Evolutionary conservation across 1,140 invertebrate genomes (phyloP), one percentile per base, ranked within the genome.

Genomic region (Belonocnema kinseyi): DNA sequence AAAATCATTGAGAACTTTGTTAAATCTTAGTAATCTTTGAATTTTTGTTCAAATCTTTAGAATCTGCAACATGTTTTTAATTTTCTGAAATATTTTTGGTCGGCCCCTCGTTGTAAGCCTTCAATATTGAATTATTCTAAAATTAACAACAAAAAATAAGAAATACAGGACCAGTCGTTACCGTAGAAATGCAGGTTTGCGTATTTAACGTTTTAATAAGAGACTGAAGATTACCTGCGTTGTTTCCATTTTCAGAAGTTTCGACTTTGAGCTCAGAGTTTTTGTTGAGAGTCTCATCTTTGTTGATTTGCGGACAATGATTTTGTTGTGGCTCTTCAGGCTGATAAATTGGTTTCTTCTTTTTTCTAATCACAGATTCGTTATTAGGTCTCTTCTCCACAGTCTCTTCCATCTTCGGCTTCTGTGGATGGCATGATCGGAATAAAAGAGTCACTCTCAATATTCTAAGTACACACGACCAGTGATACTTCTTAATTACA

Each of bases 331-430:
- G 71, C 40, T 82, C 81, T 17, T 83, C 78, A 0, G 54, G 17
- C 13, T 56, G 76, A 72, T 82, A 72, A 74, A 79, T 77, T 53
- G 70, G 74, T 51, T 91, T 89, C 53, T 89, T 91, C 46, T 92
- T 90, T 46, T 88, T 86, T 73, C 84, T 87, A 52, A 87, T 81
- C 21, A 90, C 40, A 75, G 88, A 88, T 56, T 92, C 90, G 50
- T 90, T 85, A 61, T 86, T 86, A 11, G 82, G 78, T 78, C 90
- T 90, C 26, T 91, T 91, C 66, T 91, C 90, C 11, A 83, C 77
- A 72, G 80, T 89, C 46, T 87, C 86, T 58, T 85, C 88, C 66
- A 87, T n/a, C 85, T 91, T 92, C 72, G 78, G 79, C 79, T 91
- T 91, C 91, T 92, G 77, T 19, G 81, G 81, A 79, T 77, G 3